Base-by-base conservation (phyloP, 30 jellyfish, hydroid and myxozoan genomes). In the Nemopilema nomurai region DNA sequence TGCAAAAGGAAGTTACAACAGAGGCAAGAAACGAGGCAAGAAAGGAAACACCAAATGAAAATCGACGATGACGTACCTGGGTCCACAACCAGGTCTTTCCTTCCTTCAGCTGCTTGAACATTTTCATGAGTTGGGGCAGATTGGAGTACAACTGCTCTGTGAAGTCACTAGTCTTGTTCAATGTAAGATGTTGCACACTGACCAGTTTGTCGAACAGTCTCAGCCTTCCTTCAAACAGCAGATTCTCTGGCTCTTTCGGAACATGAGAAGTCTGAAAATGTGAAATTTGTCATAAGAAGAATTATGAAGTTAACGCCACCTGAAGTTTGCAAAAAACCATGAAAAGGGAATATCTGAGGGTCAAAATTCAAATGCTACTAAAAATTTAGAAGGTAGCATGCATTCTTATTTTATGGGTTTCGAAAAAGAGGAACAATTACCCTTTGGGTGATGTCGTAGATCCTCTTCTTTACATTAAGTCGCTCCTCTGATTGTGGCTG, bases 121-220 rank as follows among this genome's bases (percentile, higher is more conserved):
- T 31, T n/a, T 33, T 53, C 71, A 53, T n/a, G 20, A 82, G 71
- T 28, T 51, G 69, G 18, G 91, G 91, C 67, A 82, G 51, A 8
- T 70, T 33, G 17, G 71, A 28, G 62, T 33, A 25, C 62, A 82
- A 41, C 26, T 82, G 84, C 29, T 82, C 84, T 63, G 71, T 50
- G 71, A 69, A 51, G 51, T 74, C 52, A 18, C 69, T n/a, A 18
- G 84, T 82, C 63, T 82, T 82, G 70, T 82, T 52, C 84, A 82
- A 31, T 30, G 71, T 26, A 27, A 82, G 18, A 51, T 57, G 29
- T 25, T 82, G 91, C 8, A 82, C 81, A 63, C 79, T 50, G 72
- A 82, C 91, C 3, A 82, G 84, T 28, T 82, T 82, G 67, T 82
- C 91, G 64, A 82, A 82, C 78, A 82, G 51, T 27, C 71, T 82